Conservation (phyloP, 2,113 vertebrate species). For the Diphyllodes magnificus region DNA sequence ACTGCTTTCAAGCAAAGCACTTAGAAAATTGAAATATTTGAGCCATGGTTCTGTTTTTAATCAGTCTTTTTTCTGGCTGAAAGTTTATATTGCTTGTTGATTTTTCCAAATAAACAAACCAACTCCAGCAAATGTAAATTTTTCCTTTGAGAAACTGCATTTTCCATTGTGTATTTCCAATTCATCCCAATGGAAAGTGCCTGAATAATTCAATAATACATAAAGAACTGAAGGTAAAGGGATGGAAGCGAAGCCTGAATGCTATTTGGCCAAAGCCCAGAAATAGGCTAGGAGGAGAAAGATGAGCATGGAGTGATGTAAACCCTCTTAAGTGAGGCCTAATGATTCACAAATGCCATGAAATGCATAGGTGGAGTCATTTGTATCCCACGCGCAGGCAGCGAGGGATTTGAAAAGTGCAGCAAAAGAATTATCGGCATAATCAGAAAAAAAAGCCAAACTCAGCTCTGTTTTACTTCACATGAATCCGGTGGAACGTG, state of each 20-base stretch:
- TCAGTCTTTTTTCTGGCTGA: background rate
- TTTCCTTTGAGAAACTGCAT: background rate
- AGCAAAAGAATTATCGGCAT: background rate
- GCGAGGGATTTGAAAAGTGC: background rate
- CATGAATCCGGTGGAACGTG: accelerated
- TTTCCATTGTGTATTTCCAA: background rate
- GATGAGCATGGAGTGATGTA: background rate
- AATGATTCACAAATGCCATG: conserved; percentile 27
- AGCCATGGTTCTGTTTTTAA: background rate
- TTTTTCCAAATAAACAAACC: background rate
- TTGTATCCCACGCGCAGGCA: background rate
- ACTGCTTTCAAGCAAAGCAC: background rate
- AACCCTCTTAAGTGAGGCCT: background rate
- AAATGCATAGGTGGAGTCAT: background rate
- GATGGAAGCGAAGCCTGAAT: background rate
- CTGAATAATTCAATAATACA: background rate
- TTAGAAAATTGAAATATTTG: background rate
- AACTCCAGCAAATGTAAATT: background rate
- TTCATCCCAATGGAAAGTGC: background rate
- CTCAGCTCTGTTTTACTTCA: background rate
- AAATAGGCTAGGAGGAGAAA: background rate
- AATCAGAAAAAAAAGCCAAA: background rate
- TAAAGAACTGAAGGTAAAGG: background rate
- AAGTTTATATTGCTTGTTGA: background rate
- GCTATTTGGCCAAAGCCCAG: conserved; percentile 15